Base-by-base conservation (phyloP, 2,888 invertebrate genomes). In the Drosophila subsilvestris region DNA sequence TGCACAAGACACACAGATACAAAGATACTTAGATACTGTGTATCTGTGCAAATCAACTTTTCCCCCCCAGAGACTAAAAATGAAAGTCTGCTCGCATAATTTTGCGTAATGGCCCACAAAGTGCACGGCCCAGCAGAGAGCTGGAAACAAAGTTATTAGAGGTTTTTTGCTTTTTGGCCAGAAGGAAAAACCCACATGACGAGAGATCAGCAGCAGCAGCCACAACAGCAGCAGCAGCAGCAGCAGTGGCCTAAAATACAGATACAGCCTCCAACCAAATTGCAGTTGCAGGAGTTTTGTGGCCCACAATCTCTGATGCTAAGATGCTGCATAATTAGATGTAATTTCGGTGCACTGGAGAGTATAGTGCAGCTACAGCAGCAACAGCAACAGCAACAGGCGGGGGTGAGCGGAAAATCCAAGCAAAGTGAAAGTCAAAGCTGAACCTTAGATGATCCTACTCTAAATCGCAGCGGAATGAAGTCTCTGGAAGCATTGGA, bases 241-340 rank as follows among this genome's bases (percentile, higher is more conserved):
- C 53, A 27, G 29, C 62, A 42, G 37, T 59, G 49, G 74, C 37
- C 7, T 68, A 63, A 74, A 58, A 57, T 37, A 53, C 78, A 71
- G 75, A 66, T 78, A 71, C 56, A 50, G 48, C n/a, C 37, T n/a
- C 48, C 61, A 63, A 71, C 58, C 81, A 86, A 82, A 82, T 84
- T 84, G 86, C 84, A 82, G 63, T 49, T 45, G 56, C 76, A 79
- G 79, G 66, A 86, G 81, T 75, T 86, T 86, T n/a, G 37, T 37
- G 37, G 37, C 37, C 81, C 87, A 78, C 86, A 86, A 86, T 82
- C 82, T 83, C 67, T 42, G 37, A 14, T 37, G 77, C 85, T 69
- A 84, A 82, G 86, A 82, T 82, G 81, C 81, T 80, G 81, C 81
- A 83, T 86, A 83, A 83, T 83, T 83, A 83, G 87, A 69, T 85